phyloP scores from a whole-genome alignment of 2,797 vertebrate species.

The Molossus alvarezi region DNA sequence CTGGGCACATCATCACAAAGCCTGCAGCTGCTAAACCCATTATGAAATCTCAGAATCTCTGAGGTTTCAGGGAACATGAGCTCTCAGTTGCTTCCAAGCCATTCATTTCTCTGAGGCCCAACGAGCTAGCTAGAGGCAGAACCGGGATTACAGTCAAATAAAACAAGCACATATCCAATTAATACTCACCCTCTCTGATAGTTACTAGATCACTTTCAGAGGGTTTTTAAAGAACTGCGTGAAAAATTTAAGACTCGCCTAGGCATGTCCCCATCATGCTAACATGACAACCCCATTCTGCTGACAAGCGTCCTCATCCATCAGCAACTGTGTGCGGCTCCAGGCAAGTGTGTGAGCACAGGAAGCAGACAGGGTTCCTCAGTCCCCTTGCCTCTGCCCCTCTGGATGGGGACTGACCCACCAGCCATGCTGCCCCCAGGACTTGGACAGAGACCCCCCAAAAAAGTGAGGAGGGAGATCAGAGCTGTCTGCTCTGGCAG shows the following conservation, averaged over 20 bases:
- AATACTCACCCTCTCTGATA: not conserved
- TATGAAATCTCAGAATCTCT: constrained; percentile 82
- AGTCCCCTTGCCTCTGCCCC: not conserved
- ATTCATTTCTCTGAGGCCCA: constrained; percentile 60
- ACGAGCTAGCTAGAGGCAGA: constrained; percentile 38
- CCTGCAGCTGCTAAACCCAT: constrained; percentile 84
- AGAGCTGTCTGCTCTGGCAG: not conserved
- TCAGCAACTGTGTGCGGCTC: not conserved
- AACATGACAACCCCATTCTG: not conserved
- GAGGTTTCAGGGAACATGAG: constrained; percentile 78
- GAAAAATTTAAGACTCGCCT: not conserved
- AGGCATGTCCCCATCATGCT: not conserved
- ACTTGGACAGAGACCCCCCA: not conserved
- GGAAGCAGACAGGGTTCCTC: not conserved
- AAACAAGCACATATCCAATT: constrained; percentile 39
- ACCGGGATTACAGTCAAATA: constrained; percentile 30
- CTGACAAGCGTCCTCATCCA: not conserved
- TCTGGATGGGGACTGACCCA: not conserved
- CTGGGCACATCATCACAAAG: constrained; percentile 80
- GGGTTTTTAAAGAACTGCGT: not conserved
- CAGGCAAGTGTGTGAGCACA: too few relatives aligned
- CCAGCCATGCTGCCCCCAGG: not conserved
- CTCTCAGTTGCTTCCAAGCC: constrained; percentile 73
- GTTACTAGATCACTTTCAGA: not conserved
- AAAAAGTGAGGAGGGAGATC: not conserved